Base-by-base conservation (phyloP, 2,113 vertebrate species). In the Euleptes europaea region DNA sequence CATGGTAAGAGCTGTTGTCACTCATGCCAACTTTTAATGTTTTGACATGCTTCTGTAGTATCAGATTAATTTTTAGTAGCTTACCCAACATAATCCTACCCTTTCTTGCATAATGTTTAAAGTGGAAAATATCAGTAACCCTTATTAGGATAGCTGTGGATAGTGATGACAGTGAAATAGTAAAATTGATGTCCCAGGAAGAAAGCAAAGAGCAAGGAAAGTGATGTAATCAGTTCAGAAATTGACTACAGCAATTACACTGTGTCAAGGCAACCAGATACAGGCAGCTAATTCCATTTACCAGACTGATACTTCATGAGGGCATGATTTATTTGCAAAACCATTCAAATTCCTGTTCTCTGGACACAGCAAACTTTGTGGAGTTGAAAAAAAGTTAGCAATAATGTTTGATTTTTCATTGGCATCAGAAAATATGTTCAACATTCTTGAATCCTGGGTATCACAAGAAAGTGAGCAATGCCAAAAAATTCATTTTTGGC, bases 281-380 rank as follows among this genome's bases (percentile, higher is more conserved):
- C 21, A 35, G 51, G 4, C 60, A 38, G 31, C 33, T 47, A 57
- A 78, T 77, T 70, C n/a, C 33, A 3, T 81, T 89, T 81, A 54
- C 84, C 70, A 76, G 63, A 51, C 3, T 86, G 33, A 83, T 82
- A 88, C 35, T 80, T 65, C 51, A 80, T 17, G 21, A 86, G 13
- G 5, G 66, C 3, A 86, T 33, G 7, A 71, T 31, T 87, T 38
- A 31, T 38, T 90, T 91, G n/a, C 54, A 92, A 92, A 92, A 33
- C 13, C 8, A 79, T 78, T 88, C 38, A 63, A 49, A 73, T 67
- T 74, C 83, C 0, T 78, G 51, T 77, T 84, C 33, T 4, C 82
- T 81, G 14, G 60, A 35, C 3, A 71, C 14, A 87, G 90, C 63
- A 87, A 66, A 60, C 11, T 49, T 76, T 70, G 28, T 86, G 44